Percentiles rank a stretch among this genome's conserved stretches.
Evolutionary conservation across 2,113 vertebrate genomes (phyloP).

Genomic region (Stictonetta naevosa): DNA sequence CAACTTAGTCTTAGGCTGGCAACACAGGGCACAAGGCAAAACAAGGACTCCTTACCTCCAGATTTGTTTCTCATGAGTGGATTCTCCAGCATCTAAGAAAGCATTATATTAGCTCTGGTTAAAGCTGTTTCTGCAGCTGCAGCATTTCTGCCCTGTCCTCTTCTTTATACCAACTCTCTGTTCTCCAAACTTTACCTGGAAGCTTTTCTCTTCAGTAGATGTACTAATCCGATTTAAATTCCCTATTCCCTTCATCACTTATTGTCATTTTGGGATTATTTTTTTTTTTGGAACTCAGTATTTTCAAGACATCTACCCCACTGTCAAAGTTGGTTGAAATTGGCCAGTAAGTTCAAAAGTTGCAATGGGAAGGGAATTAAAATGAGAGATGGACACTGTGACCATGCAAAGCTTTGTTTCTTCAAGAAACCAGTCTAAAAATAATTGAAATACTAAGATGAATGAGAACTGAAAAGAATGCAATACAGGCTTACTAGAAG

Average conservation of each 20-base stretch:
- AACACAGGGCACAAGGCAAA: not conserved
- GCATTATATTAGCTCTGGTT: not conserved
- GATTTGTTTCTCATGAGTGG: not conserved
- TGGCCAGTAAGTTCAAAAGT: not conserved
- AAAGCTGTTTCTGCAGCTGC: not conserved
- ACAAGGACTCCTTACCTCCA: not conserved
- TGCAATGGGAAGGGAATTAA: not conserved
- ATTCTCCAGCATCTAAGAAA: not conserved
- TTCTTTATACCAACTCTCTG: not conserved
- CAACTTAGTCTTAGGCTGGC: not conserved
- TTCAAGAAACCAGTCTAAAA: not conserved
- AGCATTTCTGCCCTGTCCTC: not conserved
- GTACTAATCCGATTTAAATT: not conserved
- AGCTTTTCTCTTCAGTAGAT: not conserved
- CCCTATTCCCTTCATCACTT: not conserved
- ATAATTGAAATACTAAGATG: not conserved
- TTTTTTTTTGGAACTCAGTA: not conserved
- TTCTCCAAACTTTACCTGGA: not conserved
- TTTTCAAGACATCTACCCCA: not conserved
- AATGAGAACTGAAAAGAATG: not conserved
- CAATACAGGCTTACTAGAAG: not conserved
- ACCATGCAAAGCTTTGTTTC: not conserved
- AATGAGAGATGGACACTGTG: not conserved
- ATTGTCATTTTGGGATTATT: not conserved
- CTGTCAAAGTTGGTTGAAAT: not conserved